phyloP scores from a whole-genome alignment of 2,113 vertebrate species.

The Catharus minimus region DNA sequence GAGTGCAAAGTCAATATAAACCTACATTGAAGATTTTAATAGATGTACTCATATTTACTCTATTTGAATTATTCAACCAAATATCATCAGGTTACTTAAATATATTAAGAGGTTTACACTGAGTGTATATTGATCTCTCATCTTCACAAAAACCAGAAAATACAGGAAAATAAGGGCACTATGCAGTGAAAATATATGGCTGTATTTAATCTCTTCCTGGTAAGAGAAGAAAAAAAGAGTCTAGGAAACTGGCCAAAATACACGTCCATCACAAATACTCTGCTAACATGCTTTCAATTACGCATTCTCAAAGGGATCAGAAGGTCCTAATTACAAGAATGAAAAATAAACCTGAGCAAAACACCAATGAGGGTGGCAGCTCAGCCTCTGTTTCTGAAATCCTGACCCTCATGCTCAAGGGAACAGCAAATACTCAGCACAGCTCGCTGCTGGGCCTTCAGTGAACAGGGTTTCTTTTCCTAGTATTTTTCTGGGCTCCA shows the following conservation, averaged over 20 bases:
- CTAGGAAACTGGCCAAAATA: slow-evolving; percentile 2
- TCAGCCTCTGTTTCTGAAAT: neutral
- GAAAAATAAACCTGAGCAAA: slow-evolving; percentile 36
- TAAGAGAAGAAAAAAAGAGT: neutral
- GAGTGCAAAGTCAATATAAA: neutral
- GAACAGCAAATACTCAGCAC: neutral
- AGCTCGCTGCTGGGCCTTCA: neutral
- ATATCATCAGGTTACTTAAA: neutral
- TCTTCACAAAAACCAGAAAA: neutral
- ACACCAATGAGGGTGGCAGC: neutral
- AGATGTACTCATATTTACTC: neutral
- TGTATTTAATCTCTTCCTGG: neutral
- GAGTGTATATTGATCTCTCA: neutral
- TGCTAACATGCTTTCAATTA: slow-evolving; percentile 4
- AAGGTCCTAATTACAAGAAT: slow-evolving; percentile 19
- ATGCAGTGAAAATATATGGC: neutral
- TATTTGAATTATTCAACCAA: neutral
- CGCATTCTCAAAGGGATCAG: neutral
- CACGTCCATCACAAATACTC: neutral
- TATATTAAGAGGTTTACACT: neutral
- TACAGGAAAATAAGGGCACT: neutral
- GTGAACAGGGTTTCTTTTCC: neutral
- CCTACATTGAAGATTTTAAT: neutral
- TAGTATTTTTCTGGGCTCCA: neutral
- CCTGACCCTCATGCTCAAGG: neutral